These are phyloP conservation scores for Chrysochloris asiatica DNA, from an alignment of 2,113 vertebrate species.

Conservation along the genomic window DNA sequence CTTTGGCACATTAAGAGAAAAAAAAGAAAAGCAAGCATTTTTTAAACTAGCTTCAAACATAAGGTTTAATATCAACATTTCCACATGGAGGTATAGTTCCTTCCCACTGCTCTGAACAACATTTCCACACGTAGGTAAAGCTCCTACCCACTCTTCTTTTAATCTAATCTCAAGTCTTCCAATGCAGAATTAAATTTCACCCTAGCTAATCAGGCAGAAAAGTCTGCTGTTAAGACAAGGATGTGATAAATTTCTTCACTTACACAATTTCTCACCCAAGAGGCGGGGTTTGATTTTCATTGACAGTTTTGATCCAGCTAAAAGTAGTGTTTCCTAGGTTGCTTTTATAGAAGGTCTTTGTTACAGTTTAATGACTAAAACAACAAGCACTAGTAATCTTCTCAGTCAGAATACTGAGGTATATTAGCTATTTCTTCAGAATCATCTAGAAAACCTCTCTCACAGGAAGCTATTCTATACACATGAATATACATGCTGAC, in stretches of 20 bases:
- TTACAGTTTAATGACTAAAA: neutral
- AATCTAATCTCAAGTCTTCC: neutral
- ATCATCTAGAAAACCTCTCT: conserved; percentile 3
- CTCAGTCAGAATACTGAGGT: neutral
- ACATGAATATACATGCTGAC: neutral
- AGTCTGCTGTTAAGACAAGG: neutral
- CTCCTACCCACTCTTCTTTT: neutral
- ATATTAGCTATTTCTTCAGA: neutral
- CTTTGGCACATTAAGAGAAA: conserved; percentile 29
- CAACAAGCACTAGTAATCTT: neutral
- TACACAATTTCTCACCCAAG: neutral
- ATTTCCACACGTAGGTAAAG: neutral
- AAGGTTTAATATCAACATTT: conserved; percentile 55
- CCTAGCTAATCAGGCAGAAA: conserved; percentile 47
- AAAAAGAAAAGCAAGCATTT: conserved; percentile 18
- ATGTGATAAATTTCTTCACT: conserved; percentile 22
- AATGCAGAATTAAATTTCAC: conserved; percentile 28
- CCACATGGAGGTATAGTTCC: neutral
- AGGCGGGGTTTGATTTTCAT: conserved; percentile 11
- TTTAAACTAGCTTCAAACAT: conserved; percentile 67
- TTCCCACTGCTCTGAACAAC: neutral
- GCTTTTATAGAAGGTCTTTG: neutral
- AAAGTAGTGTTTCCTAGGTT: neutral
- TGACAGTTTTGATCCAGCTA: neutral
- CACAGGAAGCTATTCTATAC: neutral